These are phyloP conservation scores for Anthopleura sola DNA, from an alignment of 64 coral and sea anemone species.

Conservation along the genomic window DNA sequence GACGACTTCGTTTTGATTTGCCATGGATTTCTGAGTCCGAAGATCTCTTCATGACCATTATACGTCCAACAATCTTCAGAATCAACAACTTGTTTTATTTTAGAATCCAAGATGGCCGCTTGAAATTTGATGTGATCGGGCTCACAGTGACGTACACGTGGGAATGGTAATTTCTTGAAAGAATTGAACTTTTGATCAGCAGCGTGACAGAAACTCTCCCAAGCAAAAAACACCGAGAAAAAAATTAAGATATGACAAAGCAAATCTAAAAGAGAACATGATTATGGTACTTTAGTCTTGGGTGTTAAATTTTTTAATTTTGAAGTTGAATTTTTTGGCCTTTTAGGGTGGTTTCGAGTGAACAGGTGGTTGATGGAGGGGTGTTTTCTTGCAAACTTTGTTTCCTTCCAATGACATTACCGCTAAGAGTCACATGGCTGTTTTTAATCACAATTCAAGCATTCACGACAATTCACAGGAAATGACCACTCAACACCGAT, in stretches of 20 bases:
- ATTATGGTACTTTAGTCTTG: neutral
- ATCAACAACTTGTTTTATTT: constrained; percentile 35
- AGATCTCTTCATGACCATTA: constrained; percentile 99
- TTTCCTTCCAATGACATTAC: constrained; percentile 31
- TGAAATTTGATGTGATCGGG: constrained; percentile 31
- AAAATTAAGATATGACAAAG: neutral
- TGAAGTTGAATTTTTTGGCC: neutral
- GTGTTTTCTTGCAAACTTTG: neutral
- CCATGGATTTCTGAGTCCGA: constrained; percentile 94
- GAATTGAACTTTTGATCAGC: constrained; percentile 9
- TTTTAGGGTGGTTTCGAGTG: neutral
- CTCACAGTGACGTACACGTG: constrained; percentile 27
- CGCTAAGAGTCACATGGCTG: neutral
- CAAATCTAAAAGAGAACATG: neutral
- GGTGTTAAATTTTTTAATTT: too few relatives aligned
- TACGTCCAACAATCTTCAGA: constrained; percentile 82
- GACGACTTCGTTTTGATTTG: constrained; percentile 90
- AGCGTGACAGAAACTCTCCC: neutral
- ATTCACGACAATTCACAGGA: neutral
- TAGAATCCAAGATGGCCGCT: constrained; percentile 40
- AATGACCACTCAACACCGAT: constrained; percentile 20
- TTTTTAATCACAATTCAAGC: neutral
- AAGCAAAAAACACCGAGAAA: neutral
- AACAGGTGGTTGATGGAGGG: constrained; percentile 13
- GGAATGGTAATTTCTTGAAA: neutral